Conservation (phyloP, 2,888 invertebrate species). For the Eupithecia centaureata region DNA sequence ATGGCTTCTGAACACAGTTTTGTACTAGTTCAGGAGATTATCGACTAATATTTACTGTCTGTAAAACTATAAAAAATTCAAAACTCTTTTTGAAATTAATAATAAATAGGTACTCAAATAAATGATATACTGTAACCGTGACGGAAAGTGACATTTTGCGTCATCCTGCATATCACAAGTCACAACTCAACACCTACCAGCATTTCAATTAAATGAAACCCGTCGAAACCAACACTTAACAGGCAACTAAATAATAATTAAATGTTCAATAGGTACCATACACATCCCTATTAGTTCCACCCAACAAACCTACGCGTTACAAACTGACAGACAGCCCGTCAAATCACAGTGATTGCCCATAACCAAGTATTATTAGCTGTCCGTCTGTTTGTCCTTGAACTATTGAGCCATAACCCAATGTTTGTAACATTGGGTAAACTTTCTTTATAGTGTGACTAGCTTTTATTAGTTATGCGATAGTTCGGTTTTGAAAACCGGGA, state of each 20-base stretch:
- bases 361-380: conserved; percentile 37
- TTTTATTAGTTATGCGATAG: background rate
- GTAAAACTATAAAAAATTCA: no score
- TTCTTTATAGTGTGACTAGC: conserved; percentile 24
- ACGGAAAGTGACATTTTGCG: background rate
- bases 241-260: conserved; percentile 45
- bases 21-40: no score
- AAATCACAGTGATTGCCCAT: conserved; percentile 44
- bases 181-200: background rate
- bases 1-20: no score
- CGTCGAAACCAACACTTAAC: conserved; percentile 3
- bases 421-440: conserved; percentile 39
- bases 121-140: background rate
- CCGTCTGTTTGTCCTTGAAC: conserved; percentile 53
- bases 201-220: background rate
- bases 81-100: no score
- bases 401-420: conserved; percentile 44
- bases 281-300: conserved; percentile 33
- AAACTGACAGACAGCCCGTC: conserved; percentile 46
- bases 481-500: no score
- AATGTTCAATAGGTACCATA: conserved; percentile 29
- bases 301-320: conserved; percentile 36
- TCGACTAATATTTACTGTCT: no score
- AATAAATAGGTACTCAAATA: no score
- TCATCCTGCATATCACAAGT: background rate